Conservation (phyloP, 2,113 vertebrate species). For the Centrocercus urophasianus region DNA sequence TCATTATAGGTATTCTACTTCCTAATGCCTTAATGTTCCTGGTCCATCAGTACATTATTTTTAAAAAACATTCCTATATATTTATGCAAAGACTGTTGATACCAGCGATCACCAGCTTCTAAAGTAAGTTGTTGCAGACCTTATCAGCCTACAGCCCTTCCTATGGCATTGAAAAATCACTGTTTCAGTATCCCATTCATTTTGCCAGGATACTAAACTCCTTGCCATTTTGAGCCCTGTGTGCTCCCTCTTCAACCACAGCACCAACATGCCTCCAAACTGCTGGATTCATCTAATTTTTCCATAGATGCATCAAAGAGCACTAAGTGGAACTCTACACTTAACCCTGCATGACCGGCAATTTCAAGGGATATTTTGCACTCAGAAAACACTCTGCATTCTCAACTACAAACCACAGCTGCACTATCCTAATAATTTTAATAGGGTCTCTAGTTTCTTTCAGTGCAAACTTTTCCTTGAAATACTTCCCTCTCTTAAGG, state of each 20-base stretch:
- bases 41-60: background rate
- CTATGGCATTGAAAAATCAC: background rate
- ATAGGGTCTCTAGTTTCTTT: background rate
- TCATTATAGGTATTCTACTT: background rate
- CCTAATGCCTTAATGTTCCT: background rate
- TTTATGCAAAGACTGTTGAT: background rate
- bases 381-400: background rate
- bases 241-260: background rate
- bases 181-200: background rate
- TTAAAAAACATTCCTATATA: background rate
- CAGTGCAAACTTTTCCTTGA: background rate
- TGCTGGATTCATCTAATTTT: background rate
- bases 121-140: background rate
- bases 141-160: background rate
- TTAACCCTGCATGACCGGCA: background rate
- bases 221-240: background rate
- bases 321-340: background rate
- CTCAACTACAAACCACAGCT: background rate
- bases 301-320: background rate
- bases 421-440: background rate
- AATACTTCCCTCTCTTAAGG: background rate
- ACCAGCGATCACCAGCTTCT: background rate
- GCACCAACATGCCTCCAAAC: background rate
- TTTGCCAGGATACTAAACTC: background rate
- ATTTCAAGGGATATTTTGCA: background rate